Base-by-base conservation (phyloP, 2,888 invertebrate species). In the Andrena marginata region DNA sequence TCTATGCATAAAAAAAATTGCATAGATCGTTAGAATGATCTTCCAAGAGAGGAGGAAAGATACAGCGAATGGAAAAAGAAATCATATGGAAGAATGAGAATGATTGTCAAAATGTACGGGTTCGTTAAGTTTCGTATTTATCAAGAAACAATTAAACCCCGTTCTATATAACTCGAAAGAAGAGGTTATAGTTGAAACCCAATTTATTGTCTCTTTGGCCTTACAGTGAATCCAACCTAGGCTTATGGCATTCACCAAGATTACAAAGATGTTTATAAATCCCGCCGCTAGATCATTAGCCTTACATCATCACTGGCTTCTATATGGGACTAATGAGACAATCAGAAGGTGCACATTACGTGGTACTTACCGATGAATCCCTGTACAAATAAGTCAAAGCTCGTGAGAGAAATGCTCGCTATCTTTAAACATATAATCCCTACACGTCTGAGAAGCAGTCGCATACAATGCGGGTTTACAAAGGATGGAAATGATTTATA, bases 201-300 rank as follows among this genome's bases (percentile, higher is more conserved):
- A 86, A 87, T 89, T 92, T 91, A 73, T 64, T 94, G 92, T 94
- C 91, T 94, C 94, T 94, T 92, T 91, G 94, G 93, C 94, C 94
- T 94, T 94, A 94, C 94, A 94, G 93, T 92, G 93, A 89, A 91
- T 79, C 72, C 63, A 80, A 89, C 90, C 92, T 86, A 88, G 67
- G 87, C 89, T 94, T 89, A 77, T 73, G 91, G 87, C 90, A 87
- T 84, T 90, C 93, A 92, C 94, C 94, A 94, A 94, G 94, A 94
- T 94, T 94, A 93, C 94, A 93, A 94, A 94, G 94, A 93, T 89
- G 90, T 93, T 87, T 84, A 71, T 64, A 89, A 92, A 92, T 92
- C 92, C 92, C 87, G 90, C 92, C 88, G 91, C 91, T 88, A 85
- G 85, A 86, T 92, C 92, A 85, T 91, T 92, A 91, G 93, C 94